Conservation (phyloP, 2,888 invertebrate species). For the Atherix ibis region DNA sequence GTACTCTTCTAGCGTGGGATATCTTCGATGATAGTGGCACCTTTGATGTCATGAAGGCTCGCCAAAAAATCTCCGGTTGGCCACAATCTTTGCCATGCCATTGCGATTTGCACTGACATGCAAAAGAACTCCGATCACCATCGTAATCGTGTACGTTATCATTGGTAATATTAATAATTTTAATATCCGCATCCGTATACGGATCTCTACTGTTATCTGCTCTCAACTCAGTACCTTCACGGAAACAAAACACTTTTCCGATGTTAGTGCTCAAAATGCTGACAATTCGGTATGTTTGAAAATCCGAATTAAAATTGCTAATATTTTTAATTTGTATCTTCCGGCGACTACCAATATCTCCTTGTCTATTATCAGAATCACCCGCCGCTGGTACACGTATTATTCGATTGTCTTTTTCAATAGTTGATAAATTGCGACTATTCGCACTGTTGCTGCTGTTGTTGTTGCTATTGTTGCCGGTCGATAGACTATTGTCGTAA, state of each 20-base stretch:
- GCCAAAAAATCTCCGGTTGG: constrained; percentile 50
- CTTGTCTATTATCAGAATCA: constrained; percentile 1
- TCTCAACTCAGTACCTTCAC: constrained; percentile 7
- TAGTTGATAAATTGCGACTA: too few species aligned
- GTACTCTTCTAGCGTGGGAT: constrained; percentile 23
- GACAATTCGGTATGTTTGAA: too few species aligned
- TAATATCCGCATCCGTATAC: too few species aligned
- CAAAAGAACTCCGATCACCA: too few species aligned
- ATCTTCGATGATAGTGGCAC: constrained; percentile 17
- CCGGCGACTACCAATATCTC: too few species aligned
- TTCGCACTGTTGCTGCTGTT: too few species aligned
- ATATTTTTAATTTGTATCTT: too few species aligned
- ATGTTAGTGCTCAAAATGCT: too few species aligned
- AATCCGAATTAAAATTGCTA: too few species aligned
- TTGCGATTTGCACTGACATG: constrained; percentile 41
- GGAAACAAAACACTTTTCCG: constrained; percentile 11
- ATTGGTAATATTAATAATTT: neutral
- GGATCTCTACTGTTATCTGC: constrained; percentile 1
- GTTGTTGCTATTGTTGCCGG: neutral
- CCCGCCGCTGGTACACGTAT: neutral
- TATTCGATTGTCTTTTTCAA: too few species aligned
- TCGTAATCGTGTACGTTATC: neutral
- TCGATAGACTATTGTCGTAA: neutral
- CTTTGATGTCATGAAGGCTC: constrained; percentile 42
- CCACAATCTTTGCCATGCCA: constrained; percentile 52